phyloP scores from a whole-genome alignment of 2,113 vertebrate genomes.

The Callipepla californica region DNA sequence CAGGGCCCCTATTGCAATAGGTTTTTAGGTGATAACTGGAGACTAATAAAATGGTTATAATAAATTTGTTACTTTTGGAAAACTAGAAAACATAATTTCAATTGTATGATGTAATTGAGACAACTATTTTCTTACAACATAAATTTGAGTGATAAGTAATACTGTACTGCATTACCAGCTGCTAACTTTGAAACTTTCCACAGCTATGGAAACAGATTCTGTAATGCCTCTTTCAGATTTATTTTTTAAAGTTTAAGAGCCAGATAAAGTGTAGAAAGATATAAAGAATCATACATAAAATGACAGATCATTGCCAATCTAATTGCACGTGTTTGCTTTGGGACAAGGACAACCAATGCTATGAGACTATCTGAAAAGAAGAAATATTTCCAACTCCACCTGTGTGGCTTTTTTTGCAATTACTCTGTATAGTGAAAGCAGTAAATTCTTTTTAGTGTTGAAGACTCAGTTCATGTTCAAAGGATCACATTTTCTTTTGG shows the following conservation, averaged over 20 bases:
- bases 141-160: not conserved
- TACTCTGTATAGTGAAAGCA: not conserved
- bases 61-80: conserved; percentile 47
- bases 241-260: not conserved
- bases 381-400: rapidly evolving
- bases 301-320: not conserved
- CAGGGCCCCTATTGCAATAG: conserved; percentile 29
- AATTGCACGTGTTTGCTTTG: not conserved
- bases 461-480: not conserved
- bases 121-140: not conserved
- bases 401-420: not conserved
- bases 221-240: not conserved
- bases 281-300: not conserved
- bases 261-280: not conserved
- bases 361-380: not conserved
- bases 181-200: not conserved
- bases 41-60: conserved; percentile 51
- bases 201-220: not conserved
- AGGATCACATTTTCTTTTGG: not conserved
- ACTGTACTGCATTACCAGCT: not conserved
- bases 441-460: not conserved
- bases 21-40: conserved; percentile 46
- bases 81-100: not conserved
- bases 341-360: not conserved
- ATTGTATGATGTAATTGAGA: not conserved